Conservation (phyloP, 1,140 invertebrate genomes). For the Heliothis virescens region DNA sequence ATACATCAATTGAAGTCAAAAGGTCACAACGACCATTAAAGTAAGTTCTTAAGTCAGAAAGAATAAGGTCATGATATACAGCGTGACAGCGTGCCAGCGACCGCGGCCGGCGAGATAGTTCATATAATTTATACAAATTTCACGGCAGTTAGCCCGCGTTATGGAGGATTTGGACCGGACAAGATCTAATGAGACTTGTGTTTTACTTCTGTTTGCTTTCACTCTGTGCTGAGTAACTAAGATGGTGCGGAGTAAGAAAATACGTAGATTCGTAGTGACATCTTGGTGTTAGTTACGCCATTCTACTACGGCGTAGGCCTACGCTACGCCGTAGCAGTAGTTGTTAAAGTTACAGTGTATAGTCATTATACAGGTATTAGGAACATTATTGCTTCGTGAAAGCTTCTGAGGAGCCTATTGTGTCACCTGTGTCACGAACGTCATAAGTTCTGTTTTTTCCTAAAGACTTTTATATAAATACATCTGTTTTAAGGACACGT, state of each 20-base stretch:
- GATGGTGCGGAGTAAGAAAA: not conserved
- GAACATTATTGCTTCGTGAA: too few relatives aligned
- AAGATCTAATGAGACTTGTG: constrained; percentile 27
- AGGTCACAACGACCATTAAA: constrained; percentile 28
- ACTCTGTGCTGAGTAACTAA: not conserved
- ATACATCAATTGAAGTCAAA: not conserved
- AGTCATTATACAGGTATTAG: too few relatives aligned
- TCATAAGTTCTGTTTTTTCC: too few relatives aligned
- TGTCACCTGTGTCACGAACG: too few relatives aligned
- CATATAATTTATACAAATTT: constrained; percentile 52
- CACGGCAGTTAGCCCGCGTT: constrained; percentile 41
- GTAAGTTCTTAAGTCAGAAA: constrained; percentile 49
- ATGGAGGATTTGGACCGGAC: constrained; percentile 31
- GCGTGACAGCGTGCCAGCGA: constrained; percentile 39
- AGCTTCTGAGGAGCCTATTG: too few relatives aligned
- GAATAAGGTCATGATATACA: constrained; percentile 53
- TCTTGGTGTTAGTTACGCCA: not conserved
- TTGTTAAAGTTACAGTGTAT: too few relatives aligned
- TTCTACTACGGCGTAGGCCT: not conserved
- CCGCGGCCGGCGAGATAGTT: constrained; percentile 37
- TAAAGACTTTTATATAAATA: too few relatives aligned
- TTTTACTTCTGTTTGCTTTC: constrained; percentile 41
- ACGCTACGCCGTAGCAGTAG: not conserved
- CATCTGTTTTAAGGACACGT: too few relatives aligned
- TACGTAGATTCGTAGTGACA: not conserved